Evolutionary conservation across 2,888 invertebrate species (phyloP).

Genomic region (Eurois occulta): DNA sequence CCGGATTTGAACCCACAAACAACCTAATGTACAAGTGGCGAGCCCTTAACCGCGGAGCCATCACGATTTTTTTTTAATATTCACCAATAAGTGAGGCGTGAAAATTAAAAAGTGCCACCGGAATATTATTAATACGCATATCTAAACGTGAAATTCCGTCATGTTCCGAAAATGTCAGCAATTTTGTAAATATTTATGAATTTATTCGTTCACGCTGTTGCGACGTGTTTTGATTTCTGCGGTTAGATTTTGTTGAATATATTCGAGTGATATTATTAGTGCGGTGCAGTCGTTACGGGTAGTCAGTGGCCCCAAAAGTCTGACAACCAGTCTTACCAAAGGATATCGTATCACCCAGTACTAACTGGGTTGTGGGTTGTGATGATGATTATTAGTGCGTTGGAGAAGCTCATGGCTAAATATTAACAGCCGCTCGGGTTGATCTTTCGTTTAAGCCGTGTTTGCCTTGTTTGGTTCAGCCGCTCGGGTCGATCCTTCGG

Average conservation of each 20-base stretch:
- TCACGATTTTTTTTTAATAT: constrained; percentile 5
- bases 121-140: constrained; percentile 59
- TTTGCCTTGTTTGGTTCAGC: background rate
- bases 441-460: background rate
- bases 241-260: constrained; percentile 38
- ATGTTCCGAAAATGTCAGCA: constrained; percentile 30
- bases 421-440: background rate
- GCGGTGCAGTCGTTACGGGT: too few relatives aligned
- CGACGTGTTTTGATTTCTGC: constrained; percentile 45
- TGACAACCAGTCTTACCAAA: too few relatives aligned
- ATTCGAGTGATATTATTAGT: background rate
- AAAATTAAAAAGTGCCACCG: constrained; percentile 48
- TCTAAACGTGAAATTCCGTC: constrained; percentile 51
- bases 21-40: background rate
- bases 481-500: background rate
- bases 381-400: background rate
- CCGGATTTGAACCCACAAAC: background rate
- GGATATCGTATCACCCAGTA: too few relatives aligned
- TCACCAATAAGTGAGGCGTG: constrained; percentile 22
- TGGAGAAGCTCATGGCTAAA: background rate
- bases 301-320: too few relatives aligned
- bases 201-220: constrained; percentile 42
- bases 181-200: constrained; percentile 64
- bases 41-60: background rate
- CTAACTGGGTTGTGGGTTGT: too few relatives aligned